Conservation (phyloP, 2,888 invertebrate genomes). For the Limnephilus rhombicus region DNA sequence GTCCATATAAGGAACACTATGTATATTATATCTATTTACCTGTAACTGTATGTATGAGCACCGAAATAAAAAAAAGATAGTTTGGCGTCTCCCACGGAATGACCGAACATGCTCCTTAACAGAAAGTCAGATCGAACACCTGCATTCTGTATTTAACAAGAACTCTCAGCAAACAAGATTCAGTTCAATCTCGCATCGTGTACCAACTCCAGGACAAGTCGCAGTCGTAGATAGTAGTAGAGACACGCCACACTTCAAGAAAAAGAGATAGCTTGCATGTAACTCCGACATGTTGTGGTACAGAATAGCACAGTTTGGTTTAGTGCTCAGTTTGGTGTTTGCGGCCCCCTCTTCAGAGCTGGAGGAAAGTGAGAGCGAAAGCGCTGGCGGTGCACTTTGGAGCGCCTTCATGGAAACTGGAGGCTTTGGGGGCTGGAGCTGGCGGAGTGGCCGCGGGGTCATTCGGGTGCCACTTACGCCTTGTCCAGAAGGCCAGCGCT, state of each 20-base stretch:
- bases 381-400: background rate
- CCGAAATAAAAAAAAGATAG: too few species aligned
- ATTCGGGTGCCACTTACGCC: slow-evolving; percentile 21
- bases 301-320: background rate
- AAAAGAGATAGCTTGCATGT: background rate
- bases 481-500: background rate
- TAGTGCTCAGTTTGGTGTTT: background rate
- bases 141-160: slow-evolving; percentile 3
- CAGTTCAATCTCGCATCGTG: background rate
- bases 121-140: slow-evolving; percentile 8
- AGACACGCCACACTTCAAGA: background rate
- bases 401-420: background rate
- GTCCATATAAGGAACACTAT: too few species aligned
- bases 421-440: background rate
- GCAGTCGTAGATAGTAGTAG: background rate
- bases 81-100: background rate
- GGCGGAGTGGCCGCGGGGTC: background rate
- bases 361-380: background rate
- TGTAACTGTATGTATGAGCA: background rate
- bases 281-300: background rate
- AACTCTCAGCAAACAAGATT: background rate
- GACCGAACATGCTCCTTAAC: background rate
- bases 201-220: background rate
- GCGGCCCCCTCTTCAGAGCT: background rate
- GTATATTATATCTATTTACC: too few species aligned